Percentiles rank a stretch among this genome's conserved stretches.
Evolutionary conservation across 2,888 invertebrate species (phyloP).

Genomic region (Mimas tiliae): DNA sequence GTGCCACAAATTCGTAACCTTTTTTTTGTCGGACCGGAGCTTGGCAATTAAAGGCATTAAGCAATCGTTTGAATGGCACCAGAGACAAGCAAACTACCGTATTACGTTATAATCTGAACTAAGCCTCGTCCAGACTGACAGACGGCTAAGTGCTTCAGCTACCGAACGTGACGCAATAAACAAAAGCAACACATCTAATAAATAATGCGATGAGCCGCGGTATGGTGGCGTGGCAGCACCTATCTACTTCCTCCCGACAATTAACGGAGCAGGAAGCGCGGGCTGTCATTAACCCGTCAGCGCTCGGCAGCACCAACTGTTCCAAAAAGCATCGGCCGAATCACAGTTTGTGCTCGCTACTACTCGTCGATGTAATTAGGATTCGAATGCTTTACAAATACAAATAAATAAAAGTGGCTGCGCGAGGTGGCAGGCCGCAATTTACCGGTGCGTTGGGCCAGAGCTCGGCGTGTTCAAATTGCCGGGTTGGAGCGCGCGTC

Average conservation of each 20-base stretch:
- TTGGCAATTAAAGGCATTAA: constrained; percentile 74
- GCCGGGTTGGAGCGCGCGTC: constrained; percentile 68
- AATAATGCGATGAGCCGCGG: constrained; percentile 70
- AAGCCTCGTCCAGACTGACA: constrained; percentile 74
- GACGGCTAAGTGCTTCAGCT: constrained; percentile 74
- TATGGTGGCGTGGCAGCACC: constrained; percentile 57
- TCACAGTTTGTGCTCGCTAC: constrained; percentile 69
- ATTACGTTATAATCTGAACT: constrained; percentile 81
- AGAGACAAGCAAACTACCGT: constrained; percentile 77
- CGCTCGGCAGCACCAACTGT: constrained; percentile 72
- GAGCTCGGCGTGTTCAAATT: constrained; percentile 69
- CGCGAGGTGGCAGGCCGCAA: constrained; percentile 78
- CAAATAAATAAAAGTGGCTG: constrained; percentile 80
- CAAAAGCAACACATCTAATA: constrained; percentile 74
- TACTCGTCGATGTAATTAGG: constrained; percentile 75
- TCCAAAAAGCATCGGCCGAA: constrained; percentile 73
- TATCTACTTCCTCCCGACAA: constrained; percentile 77
- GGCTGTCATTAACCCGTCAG: constrained; percentile 82
- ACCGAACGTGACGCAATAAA: constrained; percentile 65
- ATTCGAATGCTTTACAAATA: constrained; percentile 78
- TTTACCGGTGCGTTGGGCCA: constrained; percentile 67
- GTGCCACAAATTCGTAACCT: constrained; percentile 19
- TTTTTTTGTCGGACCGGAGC: constrained; percentile 50
- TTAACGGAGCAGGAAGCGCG: constrained; percentile 81
- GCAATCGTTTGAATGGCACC: constrained; percentile 70